Evolutionary conservation across 2,113 vertebrate genomes (phyloP), one percentile per base, ranked within the genome.

Genomic region (Trematomus loennbergii): DNA sequence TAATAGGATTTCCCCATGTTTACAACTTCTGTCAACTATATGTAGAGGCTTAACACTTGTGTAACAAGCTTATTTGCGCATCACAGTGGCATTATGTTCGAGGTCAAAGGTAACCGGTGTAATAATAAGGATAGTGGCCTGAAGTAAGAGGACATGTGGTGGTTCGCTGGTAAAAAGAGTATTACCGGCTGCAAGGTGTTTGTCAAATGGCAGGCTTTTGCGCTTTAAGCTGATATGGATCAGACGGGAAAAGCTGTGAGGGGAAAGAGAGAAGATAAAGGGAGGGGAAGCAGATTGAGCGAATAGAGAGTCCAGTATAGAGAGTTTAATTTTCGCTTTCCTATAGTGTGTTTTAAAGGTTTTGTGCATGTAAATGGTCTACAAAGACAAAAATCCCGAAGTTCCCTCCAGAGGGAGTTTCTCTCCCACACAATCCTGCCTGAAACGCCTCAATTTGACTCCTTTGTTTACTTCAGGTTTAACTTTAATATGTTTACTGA

Each of bases 1-100:
- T 92, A 90, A 92, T 76, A 71, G 80, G 86, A 89, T 86, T 88
- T 79, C 17, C 18, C 17, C 73, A 67, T 81, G 83, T 91, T 88
- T 85, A 78, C 72, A 67, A 67, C 83, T 33, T 25, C 68, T 79
- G 61, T 78, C 69, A 81, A 59, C 48, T 69, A 63, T 80, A 71
- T 65, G 45, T 2, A 36, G 43, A 83, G 76, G 86, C 53, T 89
- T 90, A 83, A 83, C 86, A 84, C 84, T 86, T 87, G 86, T 90
- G 85, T 87, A 93, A 91, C 68, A 12, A 87, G 85, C 60, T 88
- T 93, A 89, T 89, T 87, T 62, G 77, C 13, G 52, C 69, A 67
- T 84, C 78, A 10, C 75, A 64, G 61, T 75, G 55, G 73, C 46
- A 53, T 91, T 78, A 82, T 70, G 78, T 67, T 61, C 1, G 61